Base-by-base conservation (phyloP, 2,113 vertebrate species). In the Glaucomys volans region DNA sequence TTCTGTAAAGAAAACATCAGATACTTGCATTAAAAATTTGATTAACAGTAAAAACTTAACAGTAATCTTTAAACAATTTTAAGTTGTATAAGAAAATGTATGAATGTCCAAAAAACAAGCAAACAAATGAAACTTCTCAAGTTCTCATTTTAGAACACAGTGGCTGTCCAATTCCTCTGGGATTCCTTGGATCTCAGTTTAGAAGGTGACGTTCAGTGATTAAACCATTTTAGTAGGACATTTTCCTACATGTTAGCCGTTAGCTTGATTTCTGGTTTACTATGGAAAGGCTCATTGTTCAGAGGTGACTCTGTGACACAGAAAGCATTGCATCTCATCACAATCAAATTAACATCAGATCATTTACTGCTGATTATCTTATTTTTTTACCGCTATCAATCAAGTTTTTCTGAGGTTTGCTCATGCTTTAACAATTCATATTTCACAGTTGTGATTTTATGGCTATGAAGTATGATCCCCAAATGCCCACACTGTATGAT, bases 391-490 rank as follows among this genome's bases (percentile, higher is more conserved):
- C 18, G 72, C 11, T 90, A 91, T 94, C 67, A 92, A 67, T 96
- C 96, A 95, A 35, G 30, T 66, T 92, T 93, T 40, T 94, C 64
- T 40, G 16, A 66, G 6, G 18, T 50, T 85, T 84, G 75, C 8
- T 95, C 64, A 93, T 93, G 90, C 32, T 88, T 95, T 95, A 95
- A 93, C 67, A 95, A 93, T 91, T 95, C 69, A 79, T 96, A 95
- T 96, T 97, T 97, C 80, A 96, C 52, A 80, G 75, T 83, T 90
- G 54, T 92, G 52, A 74, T 95, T 96, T 96, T 96, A 93, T 93
- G 54, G 17, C 42, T 90, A 47, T 93, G 50, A 96, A 95, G 93
- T 96, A 83, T 54, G 75, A 89, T 92, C 3, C 71, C 44, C 44
- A 74, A 95, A 89, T 77, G 79, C 30, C 40, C 89, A 30, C 18